phyloP scores from a whole-genome alignment of 2,113 vertebrate species.

The Paraplagusia blochii region DNA sequence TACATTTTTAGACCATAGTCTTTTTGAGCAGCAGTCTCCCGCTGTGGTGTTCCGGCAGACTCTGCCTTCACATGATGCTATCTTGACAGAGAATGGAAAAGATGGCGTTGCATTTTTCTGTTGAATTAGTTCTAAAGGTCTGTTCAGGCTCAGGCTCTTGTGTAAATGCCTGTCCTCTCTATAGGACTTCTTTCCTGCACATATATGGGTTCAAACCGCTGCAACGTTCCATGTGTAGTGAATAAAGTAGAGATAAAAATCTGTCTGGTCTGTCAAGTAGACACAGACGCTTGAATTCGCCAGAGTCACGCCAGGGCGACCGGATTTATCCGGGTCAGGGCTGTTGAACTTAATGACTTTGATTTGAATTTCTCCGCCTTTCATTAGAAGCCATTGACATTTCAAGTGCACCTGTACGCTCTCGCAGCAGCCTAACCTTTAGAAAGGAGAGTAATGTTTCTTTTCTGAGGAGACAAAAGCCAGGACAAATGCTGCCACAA shows the following conservation, averaged over 20 bases:
- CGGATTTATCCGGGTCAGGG: constrained; percentile 24
- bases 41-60: constrained; percentile 55
- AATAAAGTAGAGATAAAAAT: constrained; percentile 39
- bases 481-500: constrained; percentile 5
- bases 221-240: constrained; percentile 30
- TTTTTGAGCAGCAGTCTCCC: constrained; percentile 37
- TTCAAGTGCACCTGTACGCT: constrained; percentile 43
- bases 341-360: constrained; percentile 35
- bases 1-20: constrained; percentile 30
- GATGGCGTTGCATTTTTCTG: constrained; percentile 12
- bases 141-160: constrained; percentile 18
- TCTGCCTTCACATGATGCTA: constrained; percentile 51
- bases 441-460: constrained; percentile 39
- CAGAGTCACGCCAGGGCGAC: constrained; percentile 14
- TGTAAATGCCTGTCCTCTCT: constrained; percentile 44
- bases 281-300: constrained; percentile 1
- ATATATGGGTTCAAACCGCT: constrained; percentile 18
- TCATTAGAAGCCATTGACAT: constrained; percentile 68
- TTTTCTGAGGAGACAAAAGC: constrained; percentile 31
- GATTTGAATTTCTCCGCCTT: constrained; percentile 51
- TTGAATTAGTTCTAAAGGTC: constrained; percentile 41
- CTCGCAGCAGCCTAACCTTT: constrained; percentile 45
- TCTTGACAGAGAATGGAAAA: constrained; percentile 24
- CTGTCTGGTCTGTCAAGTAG: constrained; percentile 41
- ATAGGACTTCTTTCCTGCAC: constrained; percentile 16